Base-by-base conservation (phyloP, 1,140 invertebrate genomes). In the Anastrepha ludens region DNA sequence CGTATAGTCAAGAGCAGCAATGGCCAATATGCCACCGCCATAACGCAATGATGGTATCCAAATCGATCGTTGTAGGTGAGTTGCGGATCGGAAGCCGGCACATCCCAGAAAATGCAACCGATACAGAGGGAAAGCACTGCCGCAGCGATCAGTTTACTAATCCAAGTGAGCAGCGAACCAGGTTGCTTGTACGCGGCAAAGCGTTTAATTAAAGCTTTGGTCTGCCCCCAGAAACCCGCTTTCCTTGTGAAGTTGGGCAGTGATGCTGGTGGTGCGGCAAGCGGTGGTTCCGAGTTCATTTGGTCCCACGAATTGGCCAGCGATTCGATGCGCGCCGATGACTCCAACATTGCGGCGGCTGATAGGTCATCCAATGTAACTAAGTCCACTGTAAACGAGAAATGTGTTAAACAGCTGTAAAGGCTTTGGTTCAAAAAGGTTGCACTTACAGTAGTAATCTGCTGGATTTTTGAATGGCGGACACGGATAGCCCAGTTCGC, bases 391-490 rank as follows among this genome's bases (percentile, higher is more conserved):
- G 92, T 1, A 94, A 94, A 90, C 88, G 88, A 11, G 47, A 29
- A 20, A 55, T 9, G 0, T 41, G 3, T 6, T 17, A 44, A 44
- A 81, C 0, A 60, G 5, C 15, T 86, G 11, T n/a, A 44, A 44
- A 70, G n/a, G 15, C 13, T 15, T 78, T 60, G 15, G 0, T 7
- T 74, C 17, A 1, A n/a, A 74, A 17, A 15, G 3, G 50, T 85
- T 85, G 50, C 89, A 96, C 96, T 96, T 94, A 98, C 98, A 94
- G 92, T 99, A 99, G 93, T 99, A 99, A 94, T 99, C 98, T 1
- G 98, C 98, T 74, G 98, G 98, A 93, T 99, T 99, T 93, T 99
- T 99, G 91, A 97, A 99, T 0, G 98, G 96, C 15, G 98, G 98
- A 94, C 98, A 99, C 0, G 98, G 98, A 94, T 98, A 99, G 89